Evolutionary conservation across 1,140 invertebrate species (phyloP).

Genomic region (Acyrthosiphon pisum): DNA sequence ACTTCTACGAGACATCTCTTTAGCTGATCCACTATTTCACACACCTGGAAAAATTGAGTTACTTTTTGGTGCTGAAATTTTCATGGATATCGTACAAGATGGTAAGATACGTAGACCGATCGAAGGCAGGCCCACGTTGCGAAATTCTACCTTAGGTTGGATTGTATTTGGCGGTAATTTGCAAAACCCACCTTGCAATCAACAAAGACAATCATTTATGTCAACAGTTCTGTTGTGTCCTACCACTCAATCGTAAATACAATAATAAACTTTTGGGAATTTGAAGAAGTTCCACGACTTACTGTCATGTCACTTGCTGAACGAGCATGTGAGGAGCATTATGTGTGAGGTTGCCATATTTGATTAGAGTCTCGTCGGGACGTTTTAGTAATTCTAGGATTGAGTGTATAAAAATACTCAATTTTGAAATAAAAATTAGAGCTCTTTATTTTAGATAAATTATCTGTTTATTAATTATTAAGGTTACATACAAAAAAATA

Average conservation of each 20-base stretch:
- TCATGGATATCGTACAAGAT: not conserved
- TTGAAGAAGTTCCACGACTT: not conserved
- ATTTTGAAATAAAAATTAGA: too few relatives aligned
- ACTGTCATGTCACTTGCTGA: not conserved
- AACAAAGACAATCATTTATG: not conserved
- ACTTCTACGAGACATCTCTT: too few relatives aligned
- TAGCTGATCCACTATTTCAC: too few relatives aligned
- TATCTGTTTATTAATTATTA: too few relatives aligned
- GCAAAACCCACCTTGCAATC: not conserved
- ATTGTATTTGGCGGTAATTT: not conserved
- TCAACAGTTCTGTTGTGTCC: not conserved
- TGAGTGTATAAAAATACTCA: too few relatives aligned
- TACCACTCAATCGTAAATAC: not conserved
- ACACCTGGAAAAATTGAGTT: too few relatives aligned
- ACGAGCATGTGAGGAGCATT: not conserved
- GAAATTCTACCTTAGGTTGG: not conserved
- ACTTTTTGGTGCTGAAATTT: too few relatives aligned
- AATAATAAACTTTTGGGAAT: not conserved
- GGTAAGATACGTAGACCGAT: not conserved
- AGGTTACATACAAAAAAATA: too few relatives aligned
- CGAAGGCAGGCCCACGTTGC: not conserved
- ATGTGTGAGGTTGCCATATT: too few relatives aligned
- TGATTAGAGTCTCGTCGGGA: too few relatives aligned
- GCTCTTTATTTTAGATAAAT: too few relatives aligned
- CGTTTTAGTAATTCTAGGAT: too few relatives aligned